Evolutionary conservation across 2,888 invertebrate species (phyloP).

Genomic region (Blastobasis lacticolella): DNA sequence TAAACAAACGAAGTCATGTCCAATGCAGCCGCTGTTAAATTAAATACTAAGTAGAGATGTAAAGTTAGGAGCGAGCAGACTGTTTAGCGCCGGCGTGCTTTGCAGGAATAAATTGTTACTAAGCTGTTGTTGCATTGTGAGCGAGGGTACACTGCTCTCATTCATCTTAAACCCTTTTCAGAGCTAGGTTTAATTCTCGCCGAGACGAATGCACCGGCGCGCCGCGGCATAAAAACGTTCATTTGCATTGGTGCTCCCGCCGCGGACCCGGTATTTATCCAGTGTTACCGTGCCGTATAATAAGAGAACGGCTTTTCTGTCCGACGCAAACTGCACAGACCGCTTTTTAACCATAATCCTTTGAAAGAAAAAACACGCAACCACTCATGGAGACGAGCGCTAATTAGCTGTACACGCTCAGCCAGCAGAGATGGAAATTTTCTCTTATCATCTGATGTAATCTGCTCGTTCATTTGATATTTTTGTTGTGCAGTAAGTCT

Average conservation of each 20-base stretch:
- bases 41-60: conserved; percentile 10
- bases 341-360: conserved; percentile 44
- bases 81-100: conserved; percentile 43
- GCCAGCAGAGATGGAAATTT: conserved; percentile 8
- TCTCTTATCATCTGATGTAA: conserved; percentile 6
- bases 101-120: conserved; percentile 60
- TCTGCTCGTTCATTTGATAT: no score
- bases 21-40: no score
- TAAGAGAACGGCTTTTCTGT: conserved; percentile 52
- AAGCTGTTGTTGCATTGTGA: conserved; percentile 63
- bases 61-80: conserved; percentile 36
- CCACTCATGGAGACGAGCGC: conserved; percentile 17
- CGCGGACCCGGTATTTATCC: conserved; percentile 52
- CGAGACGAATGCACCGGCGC: conserved; percentile 45
- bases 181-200: conserved; percentile 57
- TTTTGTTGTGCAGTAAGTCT: no score
- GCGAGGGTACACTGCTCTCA: conserved; percentile 41
- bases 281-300: conserved; percentile 56
- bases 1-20: no score
- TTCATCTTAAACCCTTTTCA: conserved; percentile 69
- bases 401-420: conserved; percentile 8
- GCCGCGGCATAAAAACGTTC: conserved; percentile 52
- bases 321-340: conserved; percentile 35
- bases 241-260: conserved; percentile 59
- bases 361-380: conserved; percentile 35